Evolutionary conservation across 1,140 invertebrate genomes (phyloP), one percentile per base, ranked within the genome.

Genomic region (Ceratosolen solmsi): DNA sequence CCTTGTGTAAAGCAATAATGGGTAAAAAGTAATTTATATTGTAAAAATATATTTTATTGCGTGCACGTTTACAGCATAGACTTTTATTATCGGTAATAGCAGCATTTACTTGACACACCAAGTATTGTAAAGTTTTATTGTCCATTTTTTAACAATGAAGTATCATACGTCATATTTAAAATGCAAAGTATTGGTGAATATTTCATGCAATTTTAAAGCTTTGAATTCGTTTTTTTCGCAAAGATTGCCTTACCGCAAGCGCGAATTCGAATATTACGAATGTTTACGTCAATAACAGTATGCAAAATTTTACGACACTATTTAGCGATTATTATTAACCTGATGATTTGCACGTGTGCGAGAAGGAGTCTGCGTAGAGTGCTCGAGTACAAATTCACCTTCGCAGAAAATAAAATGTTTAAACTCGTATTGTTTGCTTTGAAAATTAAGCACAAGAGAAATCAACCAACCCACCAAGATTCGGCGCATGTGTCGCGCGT

Each of bases 401-500:
- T n/a, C n/a, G n/a, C n/a, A n/a, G n/a, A n/a, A n/a, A n/a, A n/a
- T n/a, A n/a, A n/a, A n/a, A n/a, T n/a, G n/a, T n/a, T n/a, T n/a
- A n/a, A n/a, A n/a, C n/a, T n/a, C n/a, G n/a, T 38, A 72, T 27
- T 49, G 25, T 46, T 72, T 72, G 70, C 41, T 72, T 4, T 72
- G 9, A 73, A 73, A 54, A 54, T 73, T 17, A 15, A 54, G 49
- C 25, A 33, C 49, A 56, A 73, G 71, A 54, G 71, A 73, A 73
- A 73, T 36, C 71, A 56, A 73, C 27, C 46, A 36, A 56, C 1
- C 20, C 3, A 54, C 46, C n/a, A 73, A 73, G 71, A 49, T 56
- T 73, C 3, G 38, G 0, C 49, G 15, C 17, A 49, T 33, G 49
- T 73, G 49, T 36, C 46, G 15, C 3, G 22, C n/a, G 25, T 0